Evolutionary conservation across 53 echinoderm and acorn worm species (phyloP), one percentile per base, ranked within the genome.

Genomic region (Hippasteria phrygiana): DNA sequence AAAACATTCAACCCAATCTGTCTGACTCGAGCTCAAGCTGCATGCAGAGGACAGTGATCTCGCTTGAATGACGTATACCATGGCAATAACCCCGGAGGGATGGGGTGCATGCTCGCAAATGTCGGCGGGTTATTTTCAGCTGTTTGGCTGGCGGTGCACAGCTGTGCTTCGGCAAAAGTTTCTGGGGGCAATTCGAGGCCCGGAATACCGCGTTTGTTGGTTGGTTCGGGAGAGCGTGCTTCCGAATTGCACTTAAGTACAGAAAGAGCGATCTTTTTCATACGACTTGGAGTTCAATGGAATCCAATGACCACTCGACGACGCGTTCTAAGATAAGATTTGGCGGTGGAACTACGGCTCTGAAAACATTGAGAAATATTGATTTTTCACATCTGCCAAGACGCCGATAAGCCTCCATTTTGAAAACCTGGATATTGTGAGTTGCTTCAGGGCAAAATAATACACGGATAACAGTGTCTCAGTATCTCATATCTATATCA

Each of bases 91-190:
- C 51, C 51, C 12, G 20, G 20, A 51, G 51, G 51, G 51, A 51
- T 8, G 42, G 24, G 12, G 37, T 27, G 74, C 14, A 14, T 38
- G 8, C 10, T 8, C 28, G 31, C 5, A 55, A 51, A 26, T 18
- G 54, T 14, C 36, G 80, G 32, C 80, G 80, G 62, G 28, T 40
- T 26, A 80, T 59, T 63, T 29, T 36, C 80, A 80, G 40, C 80
- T 80, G 80, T 39, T 41, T 41, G 1, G 80, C 80, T 63, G 37
- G 63, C 42, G 80, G 80, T 62, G 80, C 43, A 24, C 80, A 80
- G 80, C 80, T 80, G 80, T 41, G 59, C 26, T 14, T 43, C 37
- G 24, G 28, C 10, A 17, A 1, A 63, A 11, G 24, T 28, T 1
- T 27, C 27, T 27, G 29, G 4, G 27, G 64, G 32, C 64, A 63